These are phyloP conservation scores for Apteryx owenii DNA, from an alignment of 2,113 vertebrate genomes.

Conservation along the genomic window DNA sequence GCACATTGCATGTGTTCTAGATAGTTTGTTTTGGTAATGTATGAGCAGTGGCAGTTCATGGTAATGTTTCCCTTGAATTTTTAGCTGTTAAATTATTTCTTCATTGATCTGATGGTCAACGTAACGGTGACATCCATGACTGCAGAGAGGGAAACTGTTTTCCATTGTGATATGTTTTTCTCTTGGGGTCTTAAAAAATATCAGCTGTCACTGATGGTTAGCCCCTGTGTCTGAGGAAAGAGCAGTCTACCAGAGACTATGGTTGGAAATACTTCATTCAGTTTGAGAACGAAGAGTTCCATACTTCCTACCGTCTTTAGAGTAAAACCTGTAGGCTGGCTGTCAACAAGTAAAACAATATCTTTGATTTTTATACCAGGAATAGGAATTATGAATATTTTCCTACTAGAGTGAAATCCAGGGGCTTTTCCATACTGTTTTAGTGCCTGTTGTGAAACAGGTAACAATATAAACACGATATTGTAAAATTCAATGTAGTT, in stretches of 20 bases:
- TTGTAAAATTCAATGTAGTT: background rate
- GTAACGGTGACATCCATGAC: background rate
- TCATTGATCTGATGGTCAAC: background rate
- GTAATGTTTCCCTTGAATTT: background rate
- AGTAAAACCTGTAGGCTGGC: background rate
- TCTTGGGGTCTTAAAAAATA: background rate
- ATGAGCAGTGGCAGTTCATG: background rate
- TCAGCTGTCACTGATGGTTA: background rate
- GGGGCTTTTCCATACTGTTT: fast-evolving
- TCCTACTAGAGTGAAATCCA: background rate
- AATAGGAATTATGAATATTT: background rate
- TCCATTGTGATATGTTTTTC: background rate
- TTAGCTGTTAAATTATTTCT: background rate
- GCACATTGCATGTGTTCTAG: background rate
- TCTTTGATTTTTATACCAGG: background rate
- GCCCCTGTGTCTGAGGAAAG: background rate
- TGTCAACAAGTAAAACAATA: background rate
- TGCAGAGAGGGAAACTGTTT: background rate
- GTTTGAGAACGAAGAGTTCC: background rate
- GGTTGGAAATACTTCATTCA: background rate
- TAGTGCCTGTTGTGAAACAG: background rate
- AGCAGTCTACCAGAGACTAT: background rate
- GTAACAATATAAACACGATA: background rate
- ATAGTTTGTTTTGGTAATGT: background rate
- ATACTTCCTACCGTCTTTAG: background rate